Percentiles rank a stretch among this genome's conserved stretches.
These are phyloP conservation scores for Latrodectus hesperus DNA, from an alignment of 2,888 invertebrate genomes.

Conservation along the genomic window DNA sequence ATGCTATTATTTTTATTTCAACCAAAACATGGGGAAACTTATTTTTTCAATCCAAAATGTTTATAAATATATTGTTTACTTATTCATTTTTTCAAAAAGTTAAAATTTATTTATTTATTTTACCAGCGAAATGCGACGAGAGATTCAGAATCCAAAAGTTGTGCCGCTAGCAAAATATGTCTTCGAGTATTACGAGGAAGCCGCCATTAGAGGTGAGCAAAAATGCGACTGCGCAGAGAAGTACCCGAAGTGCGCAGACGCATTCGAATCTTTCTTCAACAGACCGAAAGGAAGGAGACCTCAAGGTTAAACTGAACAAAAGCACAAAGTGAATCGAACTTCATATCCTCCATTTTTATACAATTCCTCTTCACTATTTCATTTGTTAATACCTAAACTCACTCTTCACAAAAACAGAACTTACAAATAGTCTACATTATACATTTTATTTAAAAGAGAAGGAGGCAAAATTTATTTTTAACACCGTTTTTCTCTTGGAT, in stretches of 20 bases:
- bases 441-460: no score
- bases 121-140: constrained; percentile 54
- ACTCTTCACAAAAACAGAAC: no score
- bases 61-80: no score
- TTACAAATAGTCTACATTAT: no score
- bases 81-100: neutral
- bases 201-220: constrained; percentile 45
- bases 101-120: neutral
- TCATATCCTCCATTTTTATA: no score
- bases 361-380: no score
- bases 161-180: constrained; percentile 56
- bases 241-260: constrained; percentile 32
- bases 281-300: constrained; percentile 18
- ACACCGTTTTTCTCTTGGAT: no score
- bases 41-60: no score
- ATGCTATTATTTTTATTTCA: no score
- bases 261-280: constrained; percentile 27
- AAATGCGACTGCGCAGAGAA: constrained; percentile 32
- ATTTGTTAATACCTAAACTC: no score
- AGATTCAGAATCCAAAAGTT: constrained; percentile 45
- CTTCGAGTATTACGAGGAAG: constrained; percentile 66
- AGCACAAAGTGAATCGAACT: neutral
- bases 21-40: no score
- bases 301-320: neutral
- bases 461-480: no score